These are phyloP conservation scores for Philereme vetulata DNA, from an alignment of 2,888 invertebrate species.

Conservation along the genomic window DNA sequence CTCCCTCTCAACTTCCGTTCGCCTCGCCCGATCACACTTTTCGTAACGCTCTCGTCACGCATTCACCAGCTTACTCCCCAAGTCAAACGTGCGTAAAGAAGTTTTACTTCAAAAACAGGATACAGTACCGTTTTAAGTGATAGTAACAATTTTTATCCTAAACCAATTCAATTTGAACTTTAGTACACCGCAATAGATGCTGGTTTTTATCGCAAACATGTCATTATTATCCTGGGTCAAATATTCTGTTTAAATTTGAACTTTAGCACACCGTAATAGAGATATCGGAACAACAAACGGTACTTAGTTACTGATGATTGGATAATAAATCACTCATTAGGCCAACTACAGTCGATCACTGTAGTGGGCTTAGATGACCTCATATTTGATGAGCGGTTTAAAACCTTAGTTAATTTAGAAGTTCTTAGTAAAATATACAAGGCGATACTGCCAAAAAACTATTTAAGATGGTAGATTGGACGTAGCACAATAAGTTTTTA, in stretches of 20 bases:
- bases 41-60: too few relatives aligned
- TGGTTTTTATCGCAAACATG: not conserved
- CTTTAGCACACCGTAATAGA: conserved; percentile 2
- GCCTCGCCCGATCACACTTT: too few relatives aligned
- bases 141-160: conserved; percentile 7
- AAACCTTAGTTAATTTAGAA: conserved; percentile 1
- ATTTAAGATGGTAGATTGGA: too few relatives aligned
- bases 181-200: conserved; percentile 1
- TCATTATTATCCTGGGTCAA: too few relatives aligned
- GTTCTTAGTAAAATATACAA: not conserved
- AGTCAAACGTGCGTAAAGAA: too few relatives aligned
- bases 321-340: conserved; percentile 30
- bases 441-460: too few relatives aligned
- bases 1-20: too few relatives aligned
- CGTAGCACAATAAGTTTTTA: too few relatives aligned
- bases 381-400: conserved; percentile 14
- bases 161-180: conserved; percentile 1
- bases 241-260: conserved; percentile 1
- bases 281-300: conserved; percentile 2
- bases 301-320: conserved; percentile 21
- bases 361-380: conserved; percentile 20
- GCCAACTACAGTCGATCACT: conserved; percentile 27
- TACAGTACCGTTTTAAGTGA: conserved; percentile 21
- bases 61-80: too few relatives aligned
- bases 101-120: too few relatives aligned